Base-by-base conservation (phyloP, 2,797 vertebrate species). In the Chrysolophus pictus region DNA sequence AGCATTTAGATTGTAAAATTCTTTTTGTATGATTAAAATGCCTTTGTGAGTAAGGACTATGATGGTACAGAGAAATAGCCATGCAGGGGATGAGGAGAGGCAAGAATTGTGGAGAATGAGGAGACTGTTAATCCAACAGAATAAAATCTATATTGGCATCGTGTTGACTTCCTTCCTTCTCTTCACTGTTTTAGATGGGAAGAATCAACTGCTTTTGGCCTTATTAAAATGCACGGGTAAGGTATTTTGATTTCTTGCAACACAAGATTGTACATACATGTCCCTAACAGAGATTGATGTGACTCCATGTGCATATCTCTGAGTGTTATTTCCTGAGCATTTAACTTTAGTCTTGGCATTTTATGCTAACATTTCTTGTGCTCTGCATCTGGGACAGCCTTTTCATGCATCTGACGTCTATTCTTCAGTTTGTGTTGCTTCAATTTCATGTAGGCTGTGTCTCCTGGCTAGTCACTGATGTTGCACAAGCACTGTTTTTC, bases 211-310 rank as follows among this genome's bases (percentile, higher is more conserved):
- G 49, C 98, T 99, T 79, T 97, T 99, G 98, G 99, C 99, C 77
- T 96, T 99, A 97, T 98, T 99, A 83, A 99, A 99, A 94, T 99
- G 99, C 96, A 99, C 99, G 98, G 99, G 99, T 99, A 97, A 97
- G 95, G 24, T 5, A 13, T 28, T 76, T 70, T 78, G 8, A 42
- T 65, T 73, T 83, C 41, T 62, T 78, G 31, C 39, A 70, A 53
- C 80, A 33, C 35, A 31, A 15, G 22, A 33, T 14, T 21, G 10
- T 26, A 24, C 11, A 19, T 23, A 31, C 19, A 53, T 24, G 14
- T 55, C 35, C 44, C 46, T 65, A 37, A 37, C 5, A 51, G 10
- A 6, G 24, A 51, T 62, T 51, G 21, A 12, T 21, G 21, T 29
- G 23, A 19, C 4, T 78, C 31, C 12, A 13, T 5, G 10, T 49